Evolutionary conservation across 2,113 vertebrate species (phyloP), one percentile per base, ranked within the genome.

Genomic region (Hepsetus odoe): DNA sequence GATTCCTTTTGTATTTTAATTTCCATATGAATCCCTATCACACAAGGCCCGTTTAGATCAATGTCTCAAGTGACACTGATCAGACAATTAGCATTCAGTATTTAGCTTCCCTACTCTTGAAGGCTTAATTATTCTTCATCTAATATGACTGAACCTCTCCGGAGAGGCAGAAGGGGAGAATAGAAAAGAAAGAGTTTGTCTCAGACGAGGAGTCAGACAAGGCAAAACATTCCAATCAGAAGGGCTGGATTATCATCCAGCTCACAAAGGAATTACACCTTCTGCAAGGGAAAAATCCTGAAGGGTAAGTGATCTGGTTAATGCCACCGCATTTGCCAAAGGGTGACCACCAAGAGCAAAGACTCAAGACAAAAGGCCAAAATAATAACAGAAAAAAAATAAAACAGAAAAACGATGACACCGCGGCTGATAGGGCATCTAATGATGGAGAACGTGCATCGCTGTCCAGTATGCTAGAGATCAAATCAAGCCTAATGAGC

Each of bases 401-500:
- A 58, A 33, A 55, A 67, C 20, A 4, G 13, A 22, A 44, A 44
- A 30, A 32, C 59, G 32, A 70, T 69, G 55, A 69, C 40, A 35
- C 18, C 2, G n/a, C 2, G 11, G 24, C 35, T 66, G 51, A 28
- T 68, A 46, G 33, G 66, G 20, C 16, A 3, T n/a, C 3, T 59
- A 58, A 73, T 24, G 24, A 62, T 73, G 58, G 64, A 72, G 26
- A 62, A 26, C 51, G 68, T 72, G 65, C 38, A 46, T 42, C 12
- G 40, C 42, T 7, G 20, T 1, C 14, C 65, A 44, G 75, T 44
- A 38, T 55, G 40, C 58, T 70, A n/a, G 46, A 66, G 66, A 79
- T 79, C 76, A 51, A 72, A 80, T 83, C 82, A 55, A 46, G 61
- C 53, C 51, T 76, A 76, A 76, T 83, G 68, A 80, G 77, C 59